Conservation (phyloP, 2,888 invertebrate genomes). For the Azorinus chamasolen region DNA sequence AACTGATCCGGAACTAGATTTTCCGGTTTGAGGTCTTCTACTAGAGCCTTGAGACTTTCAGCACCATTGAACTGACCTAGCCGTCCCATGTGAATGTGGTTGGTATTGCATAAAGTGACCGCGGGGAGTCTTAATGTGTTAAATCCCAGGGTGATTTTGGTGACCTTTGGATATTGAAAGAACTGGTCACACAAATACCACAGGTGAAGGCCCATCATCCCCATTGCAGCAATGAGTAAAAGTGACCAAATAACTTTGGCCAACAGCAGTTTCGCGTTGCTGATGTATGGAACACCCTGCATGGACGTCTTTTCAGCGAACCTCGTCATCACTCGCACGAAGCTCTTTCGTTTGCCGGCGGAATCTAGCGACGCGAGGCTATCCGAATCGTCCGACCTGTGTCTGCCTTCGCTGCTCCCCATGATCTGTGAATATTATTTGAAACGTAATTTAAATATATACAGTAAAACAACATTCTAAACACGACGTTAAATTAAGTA, state of each 20-base stretch:
- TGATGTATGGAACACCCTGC: too few species aligned
- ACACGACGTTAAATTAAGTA: too few species aligned
- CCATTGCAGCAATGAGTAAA: conserved; percentile 57
- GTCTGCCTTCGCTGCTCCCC: too few species aligned
- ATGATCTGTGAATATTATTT: too few species aligned
- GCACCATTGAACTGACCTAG: conserved; percentile 22
- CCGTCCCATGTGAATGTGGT: conserved; percentile 38
- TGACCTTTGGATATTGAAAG: conserved; percentile 61
- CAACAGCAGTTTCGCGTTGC: conserved; percentile 55
- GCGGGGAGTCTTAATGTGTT: conserved; percentile 53
- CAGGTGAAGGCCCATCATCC: conserved; percentile 65
- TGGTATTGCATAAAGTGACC: conserved; percentile 67
- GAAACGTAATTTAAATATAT: too few species aligned
- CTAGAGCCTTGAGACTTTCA: conserved; percentile 27
- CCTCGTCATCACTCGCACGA: conserved; percentile 55
- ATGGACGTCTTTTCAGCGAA: conserved; percentile 76
- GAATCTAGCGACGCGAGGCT: too few species aligned
- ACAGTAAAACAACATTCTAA: too few species aligned
- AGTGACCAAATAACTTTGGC: conserved; percentile 67
- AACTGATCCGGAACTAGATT: conserved; percentile 44
- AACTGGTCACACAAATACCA: conserved; percentile 63
- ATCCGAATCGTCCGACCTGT: too few species aligned
- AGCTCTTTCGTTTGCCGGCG: too few species aligned
- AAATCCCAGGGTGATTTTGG: conserved; percentile 59
- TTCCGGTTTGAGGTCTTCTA: conserved; percentile 38